Conservation (phyloP, 2,797 vertebrate species). For the Scyliorhinus canicula region DNA sequence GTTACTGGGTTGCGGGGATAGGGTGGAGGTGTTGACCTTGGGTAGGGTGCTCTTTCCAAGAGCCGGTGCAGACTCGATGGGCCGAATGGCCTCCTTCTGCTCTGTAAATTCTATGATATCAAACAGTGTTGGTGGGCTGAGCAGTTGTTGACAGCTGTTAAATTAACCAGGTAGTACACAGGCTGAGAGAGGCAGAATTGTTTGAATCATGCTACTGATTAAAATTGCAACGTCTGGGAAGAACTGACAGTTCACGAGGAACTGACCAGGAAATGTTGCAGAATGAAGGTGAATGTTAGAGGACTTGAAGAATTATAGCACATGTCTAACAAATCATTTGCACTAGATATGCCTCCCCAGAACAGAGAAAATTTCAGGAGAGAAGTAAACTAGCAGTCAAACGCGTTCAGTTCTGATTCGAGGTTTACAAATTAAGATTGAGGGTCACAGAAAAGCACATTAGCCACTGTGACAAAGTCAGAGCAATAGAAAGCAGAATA, state of each 20-base stretch:
- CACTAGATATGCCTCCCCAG: background rate
- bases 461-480: background rate
- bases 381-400: background rate
- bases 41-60: too few species aligned
- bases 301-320: background rate
- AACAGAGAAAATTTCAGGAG: background rate
- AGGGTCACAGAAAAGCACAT: background rate
- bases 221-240: background rate
- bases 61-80: too few species aligned
- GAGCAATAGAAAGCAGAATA: background rate
- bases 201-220: background rate
- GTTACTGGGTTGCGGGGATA: too few species aligned
- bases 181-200: background rate
- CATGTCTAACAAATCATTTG: background rate
- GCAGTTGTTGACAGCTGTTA: background rate
- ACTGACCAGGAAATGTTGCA: background rate
- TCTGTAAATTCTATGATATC: too few species aligned
- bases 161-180: background rate
- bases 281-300: background rate
- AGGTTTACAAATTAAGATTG: background rate
- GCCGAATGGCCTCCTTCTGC: too few species aligned
- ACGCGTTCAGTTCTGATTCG: background rate
- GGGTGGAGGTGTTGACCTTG: too few species aligned
- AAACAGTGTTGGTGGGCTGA: background rate
- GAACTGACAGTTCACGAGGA: background rate